Evolutionary conservation across 2,888 invertebrate species (phyloP).

Genomic region (Amaurobius ferox): DNA sequence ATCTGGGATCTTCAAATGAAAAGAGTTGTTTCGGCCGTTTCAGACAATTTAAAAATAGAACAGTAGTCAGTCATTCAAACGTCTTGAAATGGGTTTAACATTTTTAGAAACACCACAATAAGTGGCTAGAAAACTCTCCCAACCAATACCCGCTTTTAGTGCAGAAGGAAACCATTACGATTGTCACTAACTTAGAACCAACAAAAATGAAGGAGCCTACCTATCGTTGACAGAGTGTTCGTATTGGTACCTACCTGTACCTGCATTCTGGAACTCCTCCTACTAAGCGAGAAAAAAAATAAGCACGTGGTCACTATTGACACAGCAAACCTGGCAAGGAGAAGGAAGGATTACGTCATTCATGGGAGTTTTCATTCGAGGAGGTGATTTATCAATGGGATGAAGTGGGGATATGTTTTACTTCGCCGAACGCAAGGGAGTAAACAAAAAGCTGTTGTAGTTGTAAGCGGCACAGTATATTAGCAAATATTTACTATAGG

Average conservation of each 20-base stretch:
- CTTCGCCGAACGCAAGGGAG: neutral
- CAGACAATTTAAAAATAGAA: too few relatives aligned
- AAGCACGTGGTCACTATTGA: slow-evolving; percentile 26
- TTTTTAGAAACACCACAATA: too few relatives aligned
- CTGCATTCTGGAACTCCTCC: slow-evolving; percentile 32
- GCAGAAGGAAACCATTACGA: neutral
- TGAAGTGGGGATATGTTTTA: neutral
- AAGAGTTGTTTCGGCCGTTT: too few relatives aligned
- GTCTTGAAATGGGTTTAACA: too few relatives aligned
- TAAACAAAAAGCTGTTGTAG: neutral
- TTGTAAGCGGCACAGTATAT: too few relatives aligned
- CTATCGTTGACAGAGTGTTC: neutral
- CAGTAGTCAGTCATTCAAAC: too few relatives aligned
- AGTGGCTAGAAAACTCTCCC: too few relatives aligned
- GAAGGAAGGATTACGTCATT: slow-evolving; percentile 26
- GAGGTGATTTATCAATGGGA: slow-evolving; percentile 4
- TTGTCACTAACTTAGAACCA: neutral
- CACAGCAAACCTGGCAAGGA: slow-evolving; percentile 23
- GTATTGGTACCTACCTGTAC: slow-evolving; percentile 34
- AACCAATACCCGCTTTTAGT: neutral
- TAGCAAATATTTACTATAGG: too few relatives aligned
- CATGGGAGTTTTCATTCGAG: neutral
- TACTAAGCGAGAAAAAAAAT: neutral
- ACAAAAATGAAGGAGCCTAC: neutral
- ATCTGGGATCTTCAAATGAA: too few relatives aligned